Evolutionary conservation across 1,140 invertebrate species (phyloP), one percentile per base, ranked within the genome.

Genomic region (Drosophila obscura): DNA sequence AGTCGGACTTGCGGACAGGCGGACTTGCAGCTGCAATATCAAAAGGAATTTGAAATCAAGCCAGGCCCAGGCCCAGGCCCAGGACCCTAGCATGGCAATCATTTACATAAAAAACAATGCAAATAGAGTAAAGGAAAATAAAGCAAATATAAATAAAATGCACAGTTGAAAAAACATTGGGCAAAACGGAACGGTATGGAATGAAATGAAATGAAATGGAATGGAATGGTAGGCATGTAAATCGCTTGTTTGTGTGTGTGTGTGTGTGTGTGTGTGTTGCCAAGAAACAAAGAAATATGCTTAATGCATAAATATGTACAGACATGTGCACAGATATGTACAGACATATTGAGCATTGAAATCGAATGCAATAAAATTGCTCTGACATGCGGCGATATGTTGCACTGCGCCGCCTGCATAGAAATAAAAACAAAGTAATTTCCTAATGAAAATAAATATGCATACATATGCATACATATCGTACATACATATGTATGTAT

Each of bases 41-140:
- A 66, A 62, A 78, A 49, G 52, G 60, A 65, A 62, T 61, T 55
- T 24, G 13, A 72, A 77, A 64, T 66, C 53, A 48, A 55, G 58
- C 44, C 28, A 5, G 9, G 6, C 9, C 50, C 26, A 35, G 53
- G 31, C 56, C 60, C 53, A 66, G 31, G 59, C 51, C 53, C 35
- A 65, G 28, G 63, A 65, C 24, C 44, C 13, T 44, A 22, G 43
- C 19, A 69, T 56, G 50, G 64, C 64, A 83, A 65, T 77, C 72
- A 80, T 80, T 80, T 84, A 68, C 80, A 85, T 72, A 80, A 73
- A 84, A 84, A 72, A 80, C 73, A 62, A 64, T 84, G 59, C 59
- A 75, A 83, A 76, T 73, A 0, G 1, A 16, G 16, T 19, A 75
- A 39, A 57, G 50, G 46, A 61, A 85, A 77, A 77, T 73, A 68